Evolutionary conservation across 2,888 invertebrate genomes (phyloP), one percentile per base, ranked within the genome.

Genomic region (Mythimna vitellina): DNA sequence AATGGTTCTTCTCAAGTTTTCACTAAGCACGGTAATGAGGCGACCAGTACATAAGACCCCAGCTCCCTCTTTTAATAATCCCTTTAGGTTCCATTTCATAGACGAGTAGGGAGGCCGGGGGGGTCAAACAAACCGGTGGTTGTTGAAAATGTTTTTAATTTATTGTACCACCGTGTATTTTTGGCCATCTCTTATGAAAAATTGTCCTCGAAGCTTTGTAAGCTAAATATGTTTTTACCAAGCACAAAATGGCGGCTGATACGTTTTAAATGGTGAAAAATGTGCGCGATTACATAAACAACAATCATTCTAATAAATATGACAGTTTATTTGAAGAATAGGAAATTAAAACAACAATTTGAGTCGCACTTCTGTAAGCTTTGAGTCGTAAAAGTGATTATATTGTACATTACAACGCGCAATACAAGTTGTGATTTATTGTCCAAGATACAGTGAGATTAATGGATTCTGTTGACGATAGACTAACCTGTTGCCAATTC

Each of bases 71-170:
- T 72, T 78, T 60, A 65, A 61, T 63, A 49, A 63, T 70, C 42
- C 64, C 63, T 57, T 65, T 70, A 62, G 56, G 58, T 82, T 76
- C 68, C 32, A 25, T 74, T 73, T 72, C 71, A 64, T 58, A 73
- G 49, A 76, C 65, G 58, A 73, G 56, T 49, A 51, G 67, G 66
- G 58, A 76, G 69, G 73, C 56, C 51, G 57, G 73, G 67, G 68
- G 56, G 85, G 86, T 66, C 76, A 60, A 54, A 63, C 70, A 46
- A 86, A 72, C 56, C 83, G 87, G 90, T 70, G 71, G 68, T 29
- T 51, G 73, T 74, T 86, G 81, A 86, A 88, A 90, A 89, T 88
- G 87, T 88, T 90, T 88, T 88, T 89, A 92, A 92, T 91, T 91
- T 90, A 92, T 89, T 83, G 83, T 81, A 80, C 88, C 81, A 70